These are phyloP conservation scores for Atopsyche davidsoni DNA, from an alignment of 1,140 invertebrate genomes.

Conservation along the genomic window DNA sequence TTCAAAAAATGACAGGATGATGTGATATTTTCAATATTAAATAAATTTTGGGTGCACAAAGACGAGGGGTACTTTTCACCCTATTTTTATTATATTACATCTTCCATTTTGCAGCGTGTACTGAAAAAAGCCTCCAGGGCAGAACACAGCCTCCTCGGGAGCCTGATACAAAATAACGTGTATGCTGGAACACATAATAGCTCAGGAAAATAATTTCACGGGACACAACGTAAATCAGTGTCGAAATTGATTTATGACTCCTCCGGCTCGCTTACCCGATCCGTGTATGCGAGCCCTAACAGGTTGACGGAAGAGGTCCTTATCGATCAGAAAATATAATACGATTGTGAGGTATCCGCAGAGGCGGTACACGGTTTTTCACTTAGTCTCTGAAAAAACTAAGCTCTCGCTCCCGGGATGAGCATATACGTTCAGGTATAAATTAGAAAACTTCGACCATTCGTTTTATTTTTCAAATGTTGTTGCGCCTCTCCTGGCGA, in stretches of 20 bases:
- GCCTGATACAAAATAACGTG: constrained; percentile 7
- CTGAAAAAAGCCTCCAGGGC: not conserved
- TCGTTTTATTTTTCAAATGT: constrained; percentile 1
- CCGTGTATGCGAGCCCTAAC: constrained; percentile 18
- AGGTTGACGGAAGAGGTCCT: constrained; percentile 15
- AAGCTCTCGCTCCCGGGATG: constrained; percentile 1
- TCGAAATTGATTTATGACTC: constrained; percentile 24
- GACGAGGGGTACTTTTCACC: too few relatives aligned
- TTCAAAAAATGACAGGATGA: too few relatives aligned
- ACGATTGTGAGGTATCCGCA: constrained; percentile 12
- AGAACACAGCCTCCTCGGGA: not conserved
- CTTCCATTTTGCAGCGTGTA: too few relatives aligned
- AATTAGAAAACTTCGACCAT: not conserved
- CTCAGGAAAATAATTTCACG: constrained; percentile 26
- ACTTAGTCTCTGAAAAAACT: constrained; percentile 20
- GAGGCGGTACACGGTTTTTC: constrained; percentile 25
- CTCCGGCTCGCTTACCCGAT: constrained; percentile 14
- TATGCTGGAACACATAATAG: constrained; percentile 16
- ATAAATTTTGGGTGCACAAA: too few relatives aligned
- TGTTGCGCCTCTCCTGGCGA: too few relatives aligned
- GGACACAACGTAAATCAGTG: constrained; percentile 28
- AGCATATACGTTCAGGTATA: not conserved
- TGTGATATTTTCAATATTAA: too few relatives aligned
- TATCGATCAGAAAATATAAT: constrained; percentile 29
- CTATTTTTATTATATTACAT: too few relatives aligned